phyloP scores from a whole-genome alignment of 2,797 vertebrate species.

The Sebastes taczanowskii region DNA sequence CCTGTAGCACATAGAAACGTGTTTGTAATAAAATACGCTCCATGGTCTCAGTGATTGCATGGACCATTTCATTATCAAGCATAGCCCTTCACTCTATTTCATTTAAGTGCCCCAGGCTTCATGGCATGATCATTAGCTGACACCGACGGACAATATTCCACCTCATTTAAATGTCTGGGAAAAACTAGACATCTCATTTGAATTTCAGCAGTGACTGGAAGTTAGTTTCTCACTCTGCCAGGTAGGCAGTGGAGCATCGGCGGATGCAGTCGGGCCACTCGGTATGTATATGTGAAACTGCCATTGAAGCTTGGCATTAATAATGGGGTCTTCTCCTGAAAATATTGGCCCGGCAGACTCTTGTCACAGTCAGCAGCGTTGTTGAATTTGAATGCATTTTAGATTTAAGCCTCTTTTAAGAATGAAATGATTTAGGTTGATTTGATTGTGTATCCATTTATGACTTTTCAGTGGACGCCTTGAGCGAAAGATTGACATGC shows the following conservation, averaged over 20 bases:
- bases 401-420: not conserved
- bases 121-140: slow-evolving; percentile 26
- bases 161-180: slow-evolving; percentile 25
- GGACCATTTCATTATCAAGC: slow-evolving; percentile 14
- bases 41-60: slow-evolving; percentile 4
- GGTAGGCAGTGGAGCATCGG: slow-evolving; percentile 7
- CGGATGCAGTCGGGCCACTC: not conserved
- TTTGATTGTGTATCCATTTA: not conserved
- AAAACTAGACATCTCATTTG: slow-evolving; percentile 45
- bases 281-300: not conserved
- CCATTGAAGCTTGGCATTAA: slow-evolving; percentile 11
- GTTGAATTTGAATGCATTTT: not conserved
- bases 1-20: not conserved
- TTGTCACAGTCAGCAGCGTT: not conserved
- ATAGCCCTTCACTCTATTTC: not conserved
- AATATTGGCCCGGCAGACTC: not conserved
- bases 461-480: not conserved
- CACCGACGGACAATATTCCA: slow-evolving; percentile 28
- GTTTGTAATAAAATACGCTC: not conserved
- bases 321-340: not conserved
- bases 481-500: not conserved
- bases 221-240: slow-evolving; percentile 31
- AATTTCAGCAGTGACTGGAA: slow-evolving; percentile 23
- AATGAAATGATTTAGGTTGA: not conserved
- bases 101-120: not conserved